phyloP scores from a whole-genome alignment of 1,140 invertebrate genomes.

The Latrodectus geometricus region DNA sequence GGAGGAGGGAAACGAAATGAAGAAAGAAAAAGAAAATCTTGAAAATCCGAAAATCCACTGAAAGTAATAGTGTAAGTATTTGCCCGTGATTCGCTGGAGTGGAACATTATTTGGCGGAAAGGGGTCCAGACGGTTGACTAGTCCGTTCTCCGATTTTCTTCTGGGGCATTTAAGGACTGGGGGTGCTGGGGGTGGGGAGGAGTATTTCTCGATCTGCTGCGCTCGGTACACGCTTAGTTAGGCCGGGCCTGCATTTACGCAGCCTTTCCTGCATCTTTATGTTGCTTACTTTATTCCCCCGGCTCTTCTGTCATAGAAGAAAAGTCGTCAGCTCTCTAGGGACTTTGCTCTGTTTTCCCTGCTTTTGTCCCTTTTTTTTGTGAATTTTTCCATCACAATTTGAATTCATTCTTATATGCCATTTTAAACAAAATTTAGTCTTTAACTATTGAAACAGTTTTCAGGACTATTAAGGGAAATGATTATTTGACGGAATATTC shows the following conservation, averaged over 20 bases:
- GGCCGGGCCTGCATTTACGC: constrained; percentile 21
- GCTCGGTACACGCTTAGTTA: constrained; percentile 45
- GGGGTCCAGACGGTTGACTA: constrained; percentile 15
- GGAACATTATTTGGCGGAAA: constrained; percentile 53
- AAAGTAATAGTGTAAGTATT: constrained; percentile 58
- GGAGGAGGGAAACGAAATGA: background rate
- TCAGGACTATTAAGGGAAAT: too few species aligned
- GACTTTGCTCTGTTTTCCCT: background rate
- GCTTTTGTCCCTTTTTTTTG: too few species aligned
- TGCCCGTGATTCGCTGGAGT: constrained; percentile 44
- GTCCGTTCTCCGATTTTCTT: constrained; percentile 26
- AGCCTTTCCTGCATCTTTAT: constrained; percentile 45
- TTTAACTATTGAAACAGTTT: too few species aligned
- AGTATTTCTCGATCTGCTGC: constrained; percentile 47
- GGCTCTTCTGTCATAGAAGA: constrained; percentile 11
- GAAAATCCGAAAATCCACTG: constrained; percentile 52
- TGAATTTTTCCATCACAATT: background rate
- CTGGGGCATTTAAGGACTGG: constrained; percentile 1
- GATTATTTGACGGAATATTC: too few species aligned
- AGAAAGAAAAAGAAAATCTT: constrained; percentile 34
- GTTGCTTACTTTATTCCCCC: constrained; percentile 12
- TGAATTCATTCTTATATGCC: background rate
- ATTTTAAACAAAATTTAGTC: too few species aligned
- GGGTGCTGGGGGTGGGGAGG: background rate
- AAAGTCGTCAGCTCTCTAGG: background rate